These are phyloP conservation scores for Subacronicta megacephala DNA, from an alignment of 2,888 invertebrate species.

Conservation along the genomic window DNA sequence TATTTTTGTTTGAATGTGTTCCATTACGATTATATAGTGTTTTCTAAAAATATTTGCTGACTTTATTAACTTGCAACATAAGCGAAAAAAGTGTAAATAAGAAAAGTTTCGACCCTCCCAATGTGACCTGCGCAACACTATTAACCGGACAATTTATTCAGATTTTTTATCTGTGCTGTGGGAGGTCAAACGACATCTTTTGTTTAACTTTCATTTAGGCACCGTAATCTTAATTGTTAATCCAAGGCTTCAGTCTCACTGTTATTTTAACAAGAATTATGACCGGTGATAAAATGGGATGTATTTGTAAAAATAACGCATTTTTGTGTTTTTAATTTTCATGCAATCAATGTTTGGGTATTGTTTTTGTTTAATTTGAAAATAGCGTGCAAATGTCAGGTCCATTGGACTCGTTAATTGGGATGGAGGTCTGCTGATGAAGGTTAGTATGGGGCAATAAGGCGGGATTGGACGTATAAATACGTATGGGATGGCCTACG, in stretches of 20 bases:
- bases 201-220: slow-evolving; percentile 59
- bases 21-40: background rate
- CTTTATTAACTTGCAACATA: slow-evolving; percentile 11
- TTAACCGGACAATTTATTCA: slow-evolving; percentile 50
- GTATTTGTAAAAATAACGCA: slow-evolving; percentile 30
- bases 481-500: slow-evolving; percentile 9
- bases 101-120: slow-evolving; percentile 5
- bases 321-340: slow-evolving; percentile 27
- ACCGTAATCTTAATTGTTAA: slow-evolving; percentile 58
- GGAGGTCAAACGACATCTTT: slow-evolving; percentile 48
- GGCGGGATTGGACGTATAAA: slow-evolving; percentile 12
- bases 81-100: slow-evolving; percentile 10
- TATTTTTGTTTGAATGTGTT: background rate
- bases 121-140: slow-evolving; percentile 30
- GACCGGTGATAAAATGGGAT: slow-evolving; percentile 28
- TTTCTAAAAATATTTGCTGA: slow-evolving; percentile 12
- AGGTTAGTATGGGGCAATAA: slow-evolving; percentile 18
- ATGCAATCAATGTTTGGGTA: slow-evolving; percentile 24
- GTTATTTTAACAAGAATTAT: slow-evolving; percentile 49
- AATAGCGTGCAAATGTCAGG: slow-evolving; percentile 18
- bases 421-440: slow-evolving; percentile 26
- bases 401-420: slow-evolving; percentile 33
- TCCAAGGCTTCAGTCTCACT: slow-evolving; percentile 40
- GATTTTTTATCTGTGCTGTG: slow-evolving; percentile 48
- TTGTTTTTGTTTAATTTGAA: slow-evolving; percentile 38